Percentiles rank a stretch among this genome's conserved stretches.
phyloP scores from a whole-genome alignment of 2,888 invertebrate species.

The Dynastes hyllus region DNA sequence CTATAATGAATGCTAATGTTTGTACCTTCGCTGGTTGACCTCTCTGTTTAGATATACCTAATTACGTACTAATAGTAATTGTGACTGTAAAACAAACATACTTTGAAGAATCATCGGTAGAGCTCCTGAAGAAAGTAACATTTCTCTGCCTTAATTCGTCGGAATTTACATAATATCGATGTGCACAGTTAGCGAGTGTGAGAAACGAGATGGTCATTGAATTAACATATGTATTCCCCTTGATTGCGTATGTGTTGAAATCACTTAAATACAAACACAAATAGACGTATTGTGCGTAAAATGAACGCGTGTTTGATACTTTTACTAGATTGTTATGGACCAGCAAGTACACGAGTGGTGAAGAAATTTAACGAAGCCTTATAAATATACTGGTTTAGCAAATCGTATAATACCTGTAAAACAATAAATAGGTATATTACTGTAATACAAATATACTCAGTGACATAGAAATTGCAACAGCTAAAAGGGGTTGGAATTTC shows the following conservation, averaged over 20 bases:
- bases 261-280: background rate
- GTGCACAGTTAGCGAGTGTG: background rate
- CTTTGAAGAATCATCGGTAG: background rate
- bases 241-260: background rate
- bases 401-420: background rate
- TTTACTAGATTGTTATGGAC: constrained; percentile 13
- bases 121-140: constrained; percentile 29
- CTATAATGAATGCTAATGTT: constrained; percentile 30
- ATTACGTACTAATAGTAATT: constrained; percentile 11
- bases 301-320: constrained; percentile 15
- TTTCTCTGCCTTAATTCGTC: constrained; percentile 18
- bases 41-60: constrained; percentile 26
- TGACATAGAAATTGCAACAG: no score
- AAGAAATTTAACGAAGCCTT: background rate
- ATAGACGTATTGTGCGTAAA: constrained; percentile 9
- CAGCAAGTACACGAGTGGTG: background rate
- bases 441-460: background rate
- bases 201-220: constrained; percentile 5
- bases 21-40: constrained; percentile 34
- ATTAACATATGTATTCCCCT: background rate
- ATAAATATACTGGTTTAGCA: background rate
- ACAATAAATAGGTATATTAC: background rate
- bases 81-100: constrained; percentile 30
- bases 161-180: constrained; percentile 30
- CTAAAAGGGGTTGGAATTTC: no score